Conservation (phyloP, 2,888 invertebrate genomes). For the Drosophila anceps region DNA sequence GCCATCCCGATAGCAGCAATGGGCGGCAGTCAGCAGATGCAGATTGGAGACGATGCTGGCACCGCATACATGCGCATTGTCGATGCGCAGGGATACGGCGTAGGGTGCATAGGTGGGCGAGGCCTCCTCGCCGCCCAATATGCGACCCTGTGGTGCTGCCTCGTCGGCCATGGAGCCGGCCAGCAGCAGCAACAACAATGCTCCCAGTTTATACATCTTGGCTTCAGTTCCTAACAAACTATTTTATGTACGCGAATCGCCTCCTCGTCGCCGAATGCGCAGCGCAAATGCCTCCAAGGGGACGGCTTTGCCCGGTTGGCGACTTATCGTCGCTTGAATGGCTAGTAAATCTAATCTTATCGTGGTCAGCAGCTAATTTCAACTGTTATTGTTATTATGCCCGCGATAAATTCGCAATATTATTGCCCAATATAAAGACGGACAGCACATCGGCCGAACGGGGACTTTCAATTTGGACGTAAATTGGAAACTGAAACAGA, state of each 20-base stretch:
- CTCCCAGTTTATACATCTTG: neutral
- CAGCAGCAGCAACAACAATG: constrained; percentile 6
- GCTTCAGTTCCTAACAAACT: no score
- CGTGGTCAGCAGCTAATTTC: constrained; percentile 39
- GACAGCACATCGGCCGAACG: neutral
- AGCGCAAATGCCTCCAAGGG: constrained; percentile 34
- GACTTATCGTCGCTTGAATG: constrained; percentile 40
- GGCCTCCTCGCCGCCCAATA: constrained; percentile 83
- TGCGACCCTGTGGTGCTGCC: constrained; percentile 49
- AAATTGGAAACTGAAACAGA: neutral
- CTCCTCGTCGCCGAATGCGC: constrained; percentile 39
- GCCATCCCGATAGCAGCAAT: constrained; percentile 69
- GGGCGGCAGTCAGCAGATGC: constrained; percentile 82
- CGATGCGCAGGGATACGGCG: constrained; percentile 82
- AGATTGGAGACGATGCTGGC: constrained; percentile 68
- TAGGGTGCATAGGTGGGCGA: constrained; percentile 74
- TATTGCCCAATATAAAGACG: constrained; percentile 6
- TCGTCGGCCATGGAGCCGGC: neutral
- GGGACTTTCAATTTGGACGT: neutral
- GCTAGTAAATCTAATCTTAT: constrained; percentile 70
- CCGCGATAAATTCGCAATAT: constrained; percentile 41
- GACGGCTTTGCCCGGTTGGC: constrained; percentile 1
- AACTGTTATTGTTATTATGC: constrained; percentile 29
- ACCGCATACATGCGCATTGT: constrained; percentile 80
- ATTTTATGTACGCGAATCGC: neutral